Conservation (phyloP, 2,888 invertebrate species). For the Diplolepis rosae region DNA sequence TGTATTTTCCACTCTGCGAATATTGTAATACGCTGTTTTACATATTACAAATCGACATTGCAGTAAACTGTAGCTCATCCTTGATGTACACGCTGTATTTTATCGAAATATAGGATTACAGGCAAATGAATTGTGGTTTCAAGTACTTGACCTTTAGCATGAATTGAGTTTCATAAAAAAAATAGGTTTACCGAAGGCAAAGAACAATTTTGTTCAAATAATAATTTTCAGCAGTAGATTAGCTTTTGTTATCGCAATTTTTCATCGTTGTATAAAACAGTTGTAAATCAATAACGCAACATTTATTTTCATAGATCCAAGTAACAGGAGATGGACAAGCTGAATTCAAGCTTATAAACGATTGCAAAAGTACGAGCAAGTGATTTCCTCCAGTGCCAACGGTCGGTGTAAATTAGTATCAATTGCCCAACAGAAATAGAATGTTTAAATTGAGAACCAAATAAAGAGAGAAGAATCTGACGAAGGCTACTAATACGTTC, state of each 20-base stretch:
- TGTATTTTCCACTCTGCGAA: slow-evolving; percentile 67
- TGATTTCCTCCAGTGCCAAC: slow-evolving; percentile 10
- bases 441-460: slow-evolving; percentile 7
- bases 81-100: slow-evolving; percentile 69
- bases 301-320: too few relatives aligned
- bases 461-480: neutral
- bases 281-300: too few relatives aligned
- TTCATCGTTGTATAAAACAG: too few relatives aligned
- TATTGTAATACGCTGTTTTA: slow-evolving; percentile 67
- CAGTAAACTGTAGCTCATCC: slow-evolving; percentile 60
- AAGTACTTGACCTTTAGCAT: too few relatives aligned
- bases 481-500: neutral
- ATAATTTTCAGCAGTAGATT: too few relatives aligned
- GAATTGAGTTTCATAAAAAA: too few relatives aligned
- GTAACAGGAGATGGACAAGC: too few relatives aligned
- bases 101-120: slow-evolving; percentile 65
- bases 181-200: too few relatives aligned
- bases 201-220: too few relatives aligned
- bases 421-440: slow-evolving; percentile 9
- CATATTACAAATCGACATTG: slow-evolving; percentile 63
- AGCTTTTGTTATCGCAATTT: too few relatives aligned
- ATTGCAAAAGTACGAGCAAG: too few relatives aligned
- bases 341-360: too few relatives aligned
- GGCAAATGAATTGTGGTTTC: slow-evolving; percentile 3
- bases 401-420: slow-evolving; percentile 12